Evolutionary conservation across 1,140 invertebrate genomes (phyloP), one percentile per base, ranked within the genome.

Genomic region (Sarcophaga peregrina): DNA sequence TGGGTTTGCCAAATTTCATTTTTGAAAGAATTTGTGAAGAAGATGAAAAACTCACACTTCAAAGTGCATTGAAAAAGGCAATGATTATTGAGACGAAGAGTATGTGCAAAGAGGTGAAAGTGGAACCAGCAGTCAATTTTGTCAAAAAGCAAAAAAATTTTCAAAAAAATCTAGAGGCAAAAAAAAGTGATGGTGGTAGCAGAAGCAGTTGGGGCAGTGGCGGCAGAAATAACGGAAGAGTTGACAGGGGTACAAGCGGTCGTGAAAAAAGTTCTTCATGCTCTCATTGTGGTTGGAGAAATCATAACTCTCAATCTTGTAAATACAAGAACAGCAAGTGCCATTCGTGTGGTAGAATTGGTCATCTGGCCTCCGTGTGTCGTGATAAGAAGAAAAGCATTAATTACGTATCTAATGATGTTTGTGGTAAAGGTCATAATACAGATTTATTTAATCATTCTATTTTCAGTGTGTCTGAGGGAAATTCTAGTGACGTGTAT

Each of bases 341-440:
- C 37, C 47, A 82, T 47, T 15, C 62, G 8, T 82, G 81, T 48
- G 46, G n/a, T n/a, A 82, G n/a, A 73, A 48, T 73, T 45, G 68
- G 81, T n/a, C 81, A 82, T 15, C n/a, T 73, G n/a, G 25, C 81
- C 10, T 72, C 81, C n/a, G 20, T 82, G 13, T 82, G 81, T 46
- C 68, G 45, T 10, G 15, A 72, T 52, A 58, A 58, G 20, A 58
- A 72, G 25, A 37, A 4, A 58, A 52, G 20, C 58, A 9, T 54
- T 1, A 62, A 58, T 37, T 62, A 58, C 37, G n/a, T 81, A 54
- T 81, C 80, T 15, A 58, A 11, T 58, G n/a, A 58, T 15, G 52
- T 15, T 13, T 10, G 3, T 58, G 5, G 13, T 58, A 15, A 58
- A 9, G 13, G 13, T 58, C 25, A 37, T 37, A 1, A 37, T 37